These are phyloP conservation scores for Philaenus spumarius DNA, from an alignment of 1,140 invertebrate species.

Conservation along the genomic window DNA sequence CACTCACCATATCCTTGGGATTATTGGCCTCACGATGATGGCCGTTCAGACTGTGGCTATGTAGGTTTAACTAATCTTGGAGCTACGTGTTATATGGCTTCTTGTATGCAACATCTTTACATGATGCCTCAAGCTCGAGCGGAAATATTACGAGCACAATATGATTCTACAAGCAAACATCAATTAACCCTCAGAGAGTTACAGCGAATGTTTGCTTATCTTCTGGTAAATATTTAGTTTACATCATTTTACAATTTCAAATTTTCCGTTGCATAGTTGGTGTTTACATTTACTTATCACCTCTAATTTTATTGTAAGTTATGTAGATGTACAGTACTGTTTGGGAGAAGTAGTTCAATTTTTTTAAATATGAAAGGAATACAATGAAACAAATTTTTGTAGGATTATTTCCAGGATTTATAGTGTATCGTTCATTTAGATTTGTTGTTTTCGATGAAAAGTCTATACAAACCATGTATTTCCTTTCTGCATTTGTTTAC, in stretches of 20 bases:
- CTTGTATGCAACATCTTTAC: constrained; percentile 92
- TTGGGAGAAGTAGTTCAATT: too few relatives aligned
- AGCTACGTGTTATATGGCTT: constrained; percentile 95
- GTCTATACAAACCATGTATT: too few relatives aligned
- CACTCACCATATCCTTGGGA: constrained; percentile 90
- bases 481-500: too few relatives aligned
- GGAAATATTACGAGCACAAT: constrained; percentile 66
- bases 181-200: constrained; percentile 76
- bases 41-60: constrained; percentile 86
- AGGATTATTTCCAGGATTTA: too few relatives aligned
- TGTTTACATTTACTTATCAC: background rate
- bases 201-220: constrained; percentile 92
- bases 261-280: background rate
- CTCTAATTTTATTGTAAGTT: too few relatives aligned
- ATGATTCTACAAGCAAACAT: constrained; percentile 63
- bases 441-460: too few relatives aligned
- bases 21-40: constrained; percentile 94
- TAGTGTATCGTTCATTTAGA: too few relatives aligned
- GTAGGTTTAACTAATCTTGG: constrained; percentile 91
- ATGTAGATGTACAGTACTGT: too few relatives aligned
- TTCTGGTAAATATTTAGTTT: constrained; percentile 51
- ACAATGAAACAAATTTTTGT: too few relatives aligned
- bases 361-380: too few relatives aligned
- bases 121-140: constrained; percentile 91
- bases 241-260: background rate